Base-by-base conservation (phyloP, 2,888 invertebrate species). In the Eupithecia subumbrata region DNA sequence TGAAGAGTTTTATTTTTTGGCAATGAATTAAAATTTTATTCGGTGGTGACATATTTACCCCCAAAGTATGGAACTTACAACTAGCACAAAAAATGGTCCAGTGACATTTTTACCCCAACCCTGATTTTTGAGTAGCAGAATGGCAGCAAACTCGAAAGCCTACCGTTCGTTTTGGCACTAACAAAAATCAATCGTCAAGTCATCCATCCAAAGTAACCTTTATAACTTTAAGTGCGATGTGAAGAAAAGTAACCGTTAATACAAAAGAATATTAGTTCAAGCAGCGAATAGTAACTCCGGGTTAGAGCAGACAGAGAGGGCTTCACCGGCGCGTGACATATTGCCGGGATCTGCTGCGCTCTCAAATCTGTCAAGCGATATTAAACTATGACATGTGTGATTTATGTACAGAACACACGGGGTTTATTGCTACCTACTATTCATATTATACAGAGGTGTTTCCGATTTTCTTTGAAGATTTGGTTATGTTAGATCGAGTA, bases 261-360 rank as follows among this genome's bases (percentile, higher is more conserved):
- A 30, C 30, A 30, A 30, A 30, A 30, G 3, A 45, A 45, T 68
- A 43, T 68, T 22, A 43, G 68, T 45, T 30, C 3, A 64, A 34
- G 34, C 64, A 60, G 60, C 25, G 66, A 70, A 70, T 73, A 72
- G 77, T 77, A 75, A 67, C 77, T 77, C 71, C 73, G 43, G 71
- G 77, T 64, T 60, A 12, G 48, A 83, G 82, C 25, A 85, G 82
- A 84, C 84, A 84, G 81, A 85, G 85, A 80, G 85, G 82, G 80
- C 85, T 81, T 78, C 80, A 81, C 82, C 85, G 84, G 85, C 84
- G 80, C 86, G 86, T 91, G 89, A 90, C 90, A 90, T 89, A 91
- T 91, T 89, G 89, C 91, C 84, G 78, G 86, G 89, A 89, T 90
- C 86, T 92, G 92, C 93, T 89, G 87, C 87, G 92, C 89, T 88